Evolutionary conservation across 1,140 invertebrate species (phyloP).

Genomic region (Phymorhynchus buccinoides): DNA sequence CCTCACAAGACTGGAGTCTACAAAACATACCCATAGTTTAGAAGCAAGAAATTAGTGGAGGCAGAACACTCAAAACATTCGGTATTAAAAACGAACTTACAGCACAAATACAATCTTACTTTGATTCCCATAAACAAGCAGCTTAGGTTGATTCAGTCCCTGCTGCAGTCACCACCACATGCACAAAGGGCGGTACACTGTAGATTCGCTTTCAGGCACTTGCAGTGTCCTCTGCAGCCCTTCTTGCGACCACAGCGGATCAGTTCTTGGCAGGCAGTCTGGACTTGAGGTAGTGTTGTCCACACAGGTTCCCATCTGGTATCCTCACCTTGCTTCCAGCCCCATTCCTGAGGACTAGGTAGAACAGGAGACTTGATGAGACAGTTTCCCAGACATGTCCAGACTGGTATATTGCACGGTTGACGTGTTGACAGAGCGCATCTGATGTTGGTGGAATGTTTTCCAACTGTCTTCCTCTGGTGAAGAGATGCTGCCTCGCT

Average conservation of each 20-base stretch:
- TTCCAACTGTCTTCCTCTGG: background rate
- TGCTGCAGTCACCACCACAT: background rate
- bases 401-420: background rate
- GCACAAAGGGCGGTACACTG: background rate
- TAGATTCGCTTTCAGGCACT: background rate
- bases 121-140: no score
- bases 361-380: background rate
- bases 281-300: background rate
- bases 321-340: background rate
- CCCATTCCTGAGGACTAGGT: background rate
- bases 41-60: no score
- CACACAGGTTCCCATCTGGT: background rate
- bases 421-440: background rate
- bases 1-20: no score
- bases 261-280: background rate
- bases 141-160: no score
- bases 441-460: background rate
- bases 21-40: no score
- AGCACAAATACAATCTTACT: no score
- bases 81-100: no score
- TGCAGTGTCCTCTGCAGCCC: background rate
- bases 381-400: background rate
- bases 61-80: no score
- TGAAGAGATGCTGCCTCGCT: background rate
- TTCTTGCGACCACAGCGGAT: background rate